Percentiles rank a stretch among this genome's conserved stretches.
phyloP scores from a whole-genome alignment of 2,113 vertebrate genomes.

The Microtus ochrogaster region DNA sequence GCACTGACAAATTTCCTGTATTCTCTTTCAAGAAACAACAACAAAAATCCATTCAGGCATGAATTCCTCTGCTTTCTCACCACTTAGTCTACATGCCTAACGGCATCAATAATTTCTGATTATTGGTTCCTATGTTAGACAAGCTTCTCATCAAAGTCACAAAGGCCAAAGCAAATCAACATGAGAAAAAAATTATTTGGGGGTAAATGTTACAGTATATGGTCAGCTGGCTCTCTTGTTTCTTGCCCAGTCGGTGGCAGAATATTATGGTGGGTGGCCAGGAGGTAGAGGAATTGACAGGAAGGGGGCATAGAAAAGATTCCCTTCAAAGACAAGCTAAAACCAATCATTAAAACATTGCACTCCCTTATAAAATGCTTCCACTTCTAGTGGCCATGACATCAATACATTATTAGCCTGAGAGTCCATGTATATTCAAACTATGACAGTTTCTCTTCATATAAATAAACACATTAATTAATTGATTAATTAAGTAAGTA shows the following conservation, averaged over 20 bases:
- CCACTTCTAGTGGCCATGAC: background rate
- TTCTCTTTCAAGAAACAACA: background rate
- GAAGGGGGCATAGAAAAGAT: background rate
- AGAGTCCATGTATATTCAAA: background rate
- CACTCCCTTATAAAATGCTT: background rate
- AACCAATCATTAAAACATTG: background rate
- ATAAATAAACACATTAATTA: background rate
- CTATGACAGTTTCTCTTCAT: background rate
- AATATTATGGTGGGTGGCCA: background rate
- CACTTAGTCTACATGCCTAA: too few species aligned
- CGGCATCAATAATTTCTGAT: background rate
- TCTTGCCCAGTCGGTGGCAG: too few species aligned
- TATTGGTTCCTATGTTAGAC: background rate
- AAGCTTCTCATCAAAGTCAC: background rate
- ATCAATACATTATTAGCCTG: background rate
- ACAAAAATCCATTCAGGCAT: background rate
- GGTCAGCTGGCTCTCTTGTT: background rate
- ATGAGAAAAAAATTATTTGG: background rate
- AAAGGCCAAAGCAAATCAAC: background rate
- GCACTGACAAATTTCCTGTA: background rate
- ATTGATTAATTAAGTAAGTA: too few species aligned
- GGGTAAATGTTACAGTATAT: background rate
- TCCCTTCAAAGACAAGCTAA: background rate
- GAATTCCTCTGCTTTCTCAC: background rate
- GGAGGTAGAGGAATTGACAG: background rate